These are phyloP conservation scores for Thalpophila matura DNA, from an alignment of 2,888 invertebrate genomes.

Conservation along the genomic window DNA sequence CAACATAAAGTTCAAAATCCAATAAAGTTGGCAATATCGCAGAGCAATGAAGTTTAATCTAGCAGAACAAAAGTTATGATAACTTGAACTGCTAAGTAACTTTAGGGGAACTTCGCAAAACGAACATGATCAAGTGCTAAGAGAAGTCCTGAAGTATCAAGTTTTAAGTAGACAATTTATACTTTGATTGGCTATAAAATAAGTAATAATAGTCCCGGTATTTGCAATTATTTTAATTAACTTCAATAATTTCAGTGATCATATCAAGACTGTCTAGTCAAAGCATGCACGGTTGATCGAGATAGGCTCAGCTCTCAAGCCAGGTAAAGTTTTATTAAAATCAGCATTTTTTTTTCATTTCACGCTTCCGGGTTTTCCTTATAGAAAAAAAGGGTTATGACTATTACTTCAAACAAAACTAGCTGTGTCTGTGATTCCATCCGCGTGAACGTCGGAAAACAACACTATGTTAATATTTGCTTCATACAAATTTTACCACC, in stretches of 20 bases:
- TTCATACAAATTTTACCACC: no score
- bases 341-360: no score
- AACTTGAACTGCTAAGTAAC: conserved; percentile 32
- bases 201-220: conserved; percentile 4
- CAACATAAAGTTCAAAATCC: conserved; percentile 25
- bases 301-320: neutral
- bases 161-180: conserved; percentile 29
- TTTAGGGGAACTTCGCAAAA: conserved; percentile 42
- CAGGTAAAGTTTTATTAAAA: neutral
- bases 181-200: conserved; percentile 48
- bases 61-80: conserved; percentile 51
- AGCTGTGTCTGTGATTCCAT: no score
- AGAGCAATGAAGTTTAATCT: conserved; percentile 53
- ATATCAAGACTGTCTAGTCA: neutral
- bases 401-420: no score
- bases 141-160: conserved; percentile 33
- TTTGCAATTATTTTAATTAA: conserved; percentile 21
- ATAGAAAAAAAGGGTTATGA: no score
- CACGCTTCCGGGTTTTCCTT: no score
- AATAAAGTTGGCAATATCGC: conserved; percentile 34
- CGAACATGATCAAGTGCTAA: conserved; percentile 51
- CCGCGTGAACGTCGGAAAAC: no score
- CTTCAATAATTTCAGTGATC: conserved; percentile 10
- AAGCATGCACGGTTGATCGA: neutral
- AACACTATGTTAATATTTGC: no score